Base-by-base conservation (phyloP, 2,888 invertebrate genomes). In the Elaeidobius kamerunicus region DNA sequence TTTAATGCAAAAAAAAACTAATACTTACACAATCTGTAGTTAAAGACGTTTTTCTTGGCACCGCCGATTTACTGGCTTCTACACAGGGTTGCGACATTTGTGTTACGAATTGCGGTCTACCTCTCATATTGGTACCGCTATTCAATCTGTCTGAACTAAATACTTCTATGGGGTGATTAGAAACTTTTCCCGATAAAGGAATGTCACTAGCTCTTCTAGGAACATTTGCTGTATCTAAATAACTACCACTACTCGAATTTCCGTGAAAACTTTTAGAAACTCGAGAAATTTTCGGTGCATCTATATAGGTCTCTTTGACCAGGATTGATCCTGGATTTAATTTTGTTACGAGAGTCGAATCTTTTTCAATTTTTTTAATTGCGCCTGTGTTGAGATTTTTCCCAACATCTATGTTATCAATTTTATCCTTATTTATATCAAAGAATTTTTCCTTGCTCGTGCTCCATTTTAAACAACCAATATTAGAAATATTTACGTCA, bases 281-380 rank as follows among this genome's bases (percentile, higher is more conserved):
- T 18, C 76, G 59, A 11, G 67, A 72, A 54, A 75, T 75, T 60
- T 66, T 68, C 1, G 76, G 75, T 2, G 76, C 75, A 61, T 78
- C 78, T 23, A 78, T 78, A 59, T 72, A 78, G 47, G 69, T 70
- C 64, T 78, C 78, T 65, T 75, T 77, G 1, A 78, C 72, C 18
- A 76, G 63, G 16, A 77, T 68, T 2, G 75, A 70, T 1, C 76
- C 77, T 0, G 74, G 73, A 53, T 57, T 63, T 11, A 58, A 30
- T 52, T 58, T 62, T 17, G 57, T 61, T 58, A 59, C 50, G 36
- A 50, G n/a, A 4, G 60, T 58, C 18, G 55, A 59, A 7, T 66
- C 64, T 54, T 64, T 64, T 45, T 64, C 62, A 2, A 63, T 50
- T 46, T 60, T 60, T 52, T 64, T 65, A 36, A 59, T 61, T 9